Conservation (phyloP, 2,797 vertebrate genomes). For the Sebastolobus altivelis region DNA sequence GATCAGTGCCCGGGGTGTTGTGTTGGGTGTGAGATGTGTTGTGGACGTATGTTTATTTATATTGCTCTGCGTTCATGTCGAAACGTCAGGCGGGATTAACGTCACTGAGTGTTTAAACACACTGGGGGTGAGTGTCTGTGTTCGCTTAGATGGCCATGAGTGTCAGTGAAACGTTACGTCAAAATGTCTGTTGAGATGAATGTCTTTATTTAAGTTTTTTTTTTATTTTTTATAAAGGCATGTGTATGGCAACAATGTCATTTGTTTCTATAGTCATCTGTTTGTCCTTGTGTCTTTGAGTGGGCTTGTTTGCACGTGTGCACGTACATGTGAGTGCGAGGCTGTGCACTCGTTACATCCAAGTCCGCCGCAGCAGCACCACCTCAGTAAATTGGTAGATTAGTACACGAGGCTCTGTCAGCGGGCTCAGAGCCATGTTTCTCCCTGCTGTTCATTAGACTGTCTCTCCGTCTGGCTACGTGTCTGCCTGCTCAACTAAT, state of each 20-base stretch:
- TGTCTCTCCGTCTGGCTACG: slow-evolving; percentile 58
- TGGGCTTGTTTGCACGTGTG: slow-evolving; percentile 14
- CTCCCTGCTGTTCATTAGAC: slow-evolving; percentile 65
- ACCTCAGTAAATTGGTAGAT: slow-evolving; percentile 29
- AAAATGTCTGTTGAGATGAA: slow-evolving; percentile 54
- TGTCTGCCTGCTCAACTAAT: slow-evolving; percentile 63
- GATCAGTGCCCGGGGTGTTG: slow-evolving; percentile 51
- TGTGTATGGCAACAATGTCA: neutral
- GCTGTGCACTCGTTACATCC: slow-evolving; percentile 16
- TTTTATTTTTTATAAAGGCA: neutral
- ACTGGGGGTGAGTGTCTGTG: slow-evolving; percentile 37
- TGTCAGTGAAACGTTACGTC: slow-evolving; percentile 51
- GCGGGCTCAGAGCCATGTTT: slow-evolving; percentile 48
- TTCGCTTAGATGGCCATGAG: slow-evolving; percentile 45
- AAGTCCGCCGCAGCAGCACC: neutral
- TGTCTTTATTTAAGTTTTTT: slow-evolving; percentile 37
- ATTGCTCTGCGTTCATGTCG: slow-evolving; percentile 58
- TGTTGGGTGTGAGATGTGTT: slow-evolving; percentile 42
- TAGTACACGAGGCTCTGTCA: slow-evolving; percentile 43
- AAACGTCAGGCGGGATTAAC: slow-evolving; percentile 65
- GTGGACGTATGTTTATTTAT: slow-evolving; percentile 69
- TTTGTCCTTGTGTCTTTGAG: slow-evolving; percentile 1
- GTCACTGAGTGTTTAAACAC: slow-evolving; percentile 54
- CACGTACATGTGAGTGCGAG: neutral
- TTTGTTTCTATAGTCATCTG: slow-evolving; percentile 24